phyloP scores from a whole-genome alignment of 2,113 vertebrate genomes.

The Solea senegalensis region DNA sequence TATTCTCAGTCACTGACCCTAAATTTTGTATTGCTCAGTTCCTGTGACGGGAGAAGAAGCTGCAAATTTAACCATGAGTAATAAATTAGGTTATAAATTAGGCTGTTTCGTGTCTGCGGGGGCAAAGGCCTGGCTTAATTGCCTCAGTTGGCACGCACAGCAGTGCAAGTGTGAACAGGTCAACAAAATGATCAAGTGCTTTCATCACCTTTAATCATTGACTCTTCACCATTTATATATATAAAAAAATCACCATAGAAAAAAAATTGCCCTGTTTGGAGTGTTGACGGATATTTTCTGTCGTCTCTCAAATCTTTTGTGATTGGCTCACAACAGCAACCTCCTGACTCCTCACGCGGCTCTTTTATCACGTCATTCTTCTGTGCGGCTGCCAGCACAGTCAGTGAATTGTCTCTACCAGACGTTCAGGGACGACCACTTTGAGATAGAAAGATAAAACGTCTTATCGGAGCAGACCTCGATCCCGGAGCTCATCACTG shows the following conservation, averaged over 20 bases:
- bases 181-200: not conserved
- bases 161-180: constrained; percentile 3
- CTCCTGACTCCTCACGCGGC: constrained; percentile 1
- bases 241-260: not conserved
- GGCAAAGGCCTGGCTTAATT: not conserved
- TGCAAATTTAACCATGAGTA: too few species aligned
- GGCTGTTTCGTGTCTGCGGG: too few species aligned
- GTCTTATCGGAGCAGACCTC: constrained; percentile 15
- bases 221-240: not conserved
- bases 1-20: too few species aligned
- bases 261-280: not conserved
- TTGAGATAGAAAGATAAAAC: constrained; percentile 28
- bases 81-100: not conserved
- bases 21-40: too few species aligned
- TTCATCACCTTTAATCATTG: not conserved
- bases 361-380: constrained; percentile 9
- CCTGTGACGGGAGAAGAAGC: too few species aligned
- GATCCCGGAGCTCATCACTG: constrained; percentile 40
- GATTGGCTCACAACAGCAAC: not conserved
- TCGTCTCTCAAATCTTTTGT: not conserved
- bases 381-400: constrained; percentile 11
- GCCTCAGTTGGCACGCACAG: not conserved
- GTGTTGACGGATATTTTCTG: not conserved
- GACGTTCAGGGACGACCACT: constrained; percentile 15
- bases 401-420: constrained; percentile 6